A percentile compares a stretch with the other conserved stretches of the same genome.
phyloP scores from a whole-genome alignment of 2,888 invertebrate genomes.

The Torymus tubicola region DNA sequence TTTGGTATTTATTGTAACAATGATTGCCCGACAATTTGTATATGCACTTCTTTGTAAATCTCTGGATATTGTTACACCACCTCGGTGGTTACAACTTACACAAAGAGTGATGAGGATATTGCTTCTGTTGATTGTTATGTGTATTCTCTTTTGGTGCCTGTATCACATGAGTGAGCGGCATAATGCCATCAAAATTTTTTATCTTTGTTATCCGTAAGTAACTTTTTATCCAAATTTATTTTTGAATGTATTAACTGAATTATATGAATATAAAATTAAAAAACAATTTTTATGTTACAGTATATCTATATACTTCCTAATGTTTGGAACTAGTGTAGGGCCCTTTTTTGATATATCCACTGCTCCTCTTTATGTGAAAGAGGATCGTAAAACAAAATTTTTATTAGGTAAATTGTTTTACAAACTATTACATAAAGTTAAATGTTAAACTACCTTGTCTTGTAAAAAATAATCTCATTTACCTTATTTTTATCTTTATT shows the following conservation, averaged over 20 bases:
- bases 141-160: constrained; percentile 83
- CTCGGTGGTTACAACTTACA: constrained; percentile 69
- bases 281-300: constrained; percentile 38
- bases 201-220: constrained; percentile 94
- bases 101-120: constrained; percentile 77
- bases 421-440: not conserved
- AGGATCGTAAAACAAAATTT: constrained; percentile 73
- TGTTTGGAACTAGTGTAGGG: constrained; percentile 87
- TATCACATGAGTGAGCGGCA: constrained; percentile 86
- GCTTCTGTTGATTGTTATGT: constrained; percentile 81
- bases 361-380: constrained; percentile 72
- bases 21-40: constrained; percentile 88
- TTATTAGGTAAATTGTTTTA: constrained; percentile 65
- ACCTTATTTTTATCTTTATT: constrained; percentile 56
- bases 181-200: constrained; percentile 87
- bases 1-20: constrained; percentile 88
- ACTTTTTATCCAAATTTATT: too few species aligned
- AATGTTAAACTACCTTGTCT: not conserved
- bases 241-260: not conserved
- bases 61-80: constrained; percentile 77
- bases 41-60: constrained; percentile 80
- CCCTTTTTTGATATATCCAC: constrained; percentile 85
- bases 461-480: constrained; percentile 20
- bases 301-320: constrained; percentile 85
- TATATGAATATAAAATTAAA: constrained; percentile 9